Evolutionary conservation across 2,113 vertebrate genomes (phyloP).

Genomic region (Pycnonotus jocosus): DNA sequence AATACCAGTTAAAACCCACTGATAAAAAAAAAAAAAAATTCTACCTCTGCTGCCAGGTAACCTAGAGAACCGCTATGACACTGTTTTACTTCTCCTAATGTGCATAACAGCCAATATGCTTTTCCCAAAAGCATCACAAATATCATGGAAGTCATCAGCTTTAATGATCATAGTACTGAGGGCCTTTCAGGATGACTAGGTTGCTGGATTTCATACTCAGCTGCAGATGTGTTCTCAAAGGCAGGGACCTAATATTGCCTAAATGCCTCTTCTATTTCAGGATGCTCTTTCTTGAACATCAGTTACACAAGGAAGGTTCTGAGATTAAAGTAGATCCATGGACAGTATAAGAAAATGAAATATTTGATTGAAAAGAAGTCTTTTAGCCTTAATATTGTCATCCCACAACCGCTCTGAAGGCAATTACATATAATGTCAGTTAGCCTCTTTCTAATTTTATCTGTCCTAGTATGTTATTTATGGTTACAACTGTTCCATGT

Average conservation of each 20-base stretch:
- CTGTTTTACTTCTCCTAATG: background rate
- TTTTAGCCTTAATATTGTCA: background rate
- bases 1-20: background rate
- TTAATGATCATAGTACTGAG: background rate
- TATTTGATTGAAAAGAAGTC: background rate
- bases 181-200: background rate
- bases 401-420: background rate
- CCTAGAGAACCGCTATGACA: background rate
- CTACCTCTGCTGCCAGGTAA: background rate
- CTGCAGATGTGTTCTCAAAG: background rate
- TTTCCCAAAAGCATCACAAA: background rate
- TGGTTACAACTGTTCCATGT: background rate
- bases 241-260: accelerated
- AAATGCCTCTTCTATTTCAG: background rate
- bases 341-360: background rate
- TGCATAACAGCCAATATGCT: accelerated
- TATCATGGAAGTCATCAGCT: background rate
- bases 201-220: background rate
- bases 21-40: background rate
- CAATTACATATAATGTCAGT: background rate
- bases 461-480: background rate
- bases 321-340: background rate
- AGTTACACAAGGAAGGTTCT: background rate
- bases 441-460: background rate
- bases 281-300: background rate